Evolutionary conservation across 2,113 vertebrate genomes (phyloP), one percentile per base, ranked within the genome.

Genomic region (Hystrix cristata): DNA sequence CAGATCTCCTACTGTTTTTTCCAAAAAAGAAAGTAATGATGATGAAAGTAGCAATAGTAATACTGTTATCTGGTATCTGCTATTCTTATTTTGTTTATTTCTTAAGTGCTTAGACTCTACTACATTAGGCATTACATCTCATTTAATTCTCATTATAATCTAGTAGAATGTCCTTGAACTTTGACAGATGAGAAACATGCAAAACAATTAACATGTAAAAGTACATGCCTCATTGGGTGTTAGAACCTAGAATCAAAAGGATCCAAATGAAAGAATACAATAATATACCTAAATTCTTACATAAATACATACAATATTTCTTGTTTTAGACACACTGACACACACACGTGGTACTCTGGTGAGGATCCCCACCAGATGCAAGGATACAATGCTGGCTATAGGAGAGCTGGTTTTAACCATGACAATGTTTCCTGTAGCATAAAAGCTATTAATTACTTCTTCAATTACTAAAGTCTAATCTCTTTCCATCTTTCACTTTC

Each of bases 401-500:
- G 74, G 18, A 80, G 7, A 65, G 34, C 55, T 81, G 53, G 48
- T 79, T 65, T 86, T 86, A 94, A 79, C 55, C 9, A 65, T 18
- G 38, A 86, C 87, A 59, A 64, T 90, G 3, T 83, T 82, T 82
- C 23, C 27, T n/a, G 51, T 25, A 55, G 31, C 60, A 65, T 83
- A 72, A 95, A 93, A 93, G 3, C 43, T 94, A 53, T n/a, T 51
- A 69, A 85, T 76, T 89, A 89, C 19, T 43, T 94, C 62, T 80
- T 67, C 14, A 57, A 11, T 93, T 71, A 51, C 55, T 38, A 12
- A 92, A 92, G 64, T 94, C 23, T 84, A 74, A 88, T 64, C 69
- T 78, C 34, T 12, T 91, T 69, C 64, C 51, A 84, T 76, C 69
- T 84, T 90, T 71, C 46, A 38, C 5, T 13, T 46, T 84, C 31